Evolutionary conservation across 1,140 invertebrate species (phyloP), one percentile per base, ranked within the genome.

Genomic region (Conus betulinus): DNA sequence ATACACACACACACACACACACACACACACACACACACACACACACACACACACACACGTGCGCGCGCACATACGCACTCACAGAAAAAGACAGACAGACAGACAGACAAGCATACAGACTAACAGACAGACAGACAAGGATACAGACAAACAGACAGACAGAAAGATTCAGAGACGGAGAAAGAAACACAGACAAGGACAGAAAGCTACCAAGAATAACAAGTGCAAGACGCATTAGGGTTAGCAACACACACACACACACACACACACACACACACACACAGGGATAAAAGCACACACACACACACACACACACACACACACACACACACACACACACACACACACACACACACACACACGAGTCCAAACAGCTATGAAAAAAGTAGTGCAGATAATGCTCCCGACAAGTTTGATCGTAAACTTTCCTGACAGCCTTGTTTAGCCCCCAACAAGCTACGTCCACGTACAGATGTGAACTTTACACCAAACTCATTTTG

Each of bases 1-100:
- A 8, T 5, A 20, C 67, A 20, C 67, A 20, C 67, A 71, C 67
- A 20, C 7, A 71, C 67, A 71, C 67, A 71, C 67, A 71, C 67
- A 71, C 67, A 71, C 67, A 71, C 67, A 71, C 67, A 71, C 67
- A 71, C 67, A 71, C 67, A 71, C 67, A 71, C 67, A 71, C 67
- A 71, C 67, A 71, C 67, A 71, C 67, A 71, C 67, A 71, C 67
- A 20, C 15, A 71, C 55, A 57, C 55, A 13, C 55, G 55, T 13
- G 13, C 55, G 55, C 55, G 55, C 55, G 55, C 55, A 13, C 55
- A 57, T 13, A 57, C 55, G 13, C 55, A 57, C 55, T 7, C 55
- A 57, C 55, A 57, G 6, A 57, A 6, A 13, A 6, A 57, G 6
- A 13, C 55, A 57, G 6, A 13, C 55, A 57, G 6, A 57, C 55